These are phyloP conservation scores for Leptinotarsa rubiginosa DNA, from an alignment of 2,888 invertebrate species.

Conservation along the genomic window DNA sequence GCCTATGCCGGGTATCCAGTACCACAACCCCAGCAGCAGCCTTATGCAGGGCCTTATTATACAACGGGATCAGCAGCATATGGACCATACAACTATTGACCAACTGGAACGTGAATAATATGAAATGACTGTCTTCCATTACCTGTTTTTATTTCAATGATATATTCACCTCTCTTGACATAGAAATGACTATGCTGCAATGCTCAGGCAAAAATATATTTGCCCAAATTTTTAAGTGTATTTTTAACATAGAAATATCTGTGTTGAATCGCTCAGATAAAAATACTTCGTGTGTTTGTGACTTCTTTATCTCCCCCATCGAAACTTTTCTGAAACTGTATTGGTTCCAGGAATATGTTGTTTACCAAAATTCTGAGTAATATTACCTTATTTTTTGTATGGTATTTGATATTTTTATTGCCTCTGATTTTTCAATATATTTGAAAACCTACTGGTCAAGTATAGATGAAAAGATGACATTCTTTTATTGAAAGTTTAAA, in stretches of 20 bases:
- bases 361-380: too few species aligned
- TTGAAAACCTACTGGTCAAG: too few species aligned
- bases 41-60: constrained; percentile 90
- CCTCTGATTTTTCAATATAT: too few species aligned
- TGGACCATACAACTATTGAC: constrained; percentile 92
- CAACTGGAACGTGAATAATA: constrained; percentile 31
- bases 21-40: constrained; percentile 73
- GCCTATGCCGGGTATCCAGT: constrained; percentile 89
- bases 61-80: constrained; percentile 92
- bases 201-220: background rate
- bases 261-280: background rate
- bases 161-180: background rate
- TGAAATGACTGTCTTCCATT: constrained; percentile 44
- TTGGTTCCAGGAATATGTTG: too few species aligned
- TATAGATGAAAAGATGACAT: too few species aligned
- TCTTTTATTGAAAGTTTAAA: background rate
- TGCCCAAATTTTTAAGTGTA: background rate
- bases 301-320: too few species aligned
- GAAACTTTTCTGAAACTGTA: background rate
- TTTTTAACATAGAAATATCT: background rate
- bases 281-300: background rate
- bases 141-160: constrained; percentile 7
- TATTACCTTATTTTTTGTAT: too few species aligned
- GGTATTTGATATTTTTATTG: too few species aligned
- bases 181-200: background rate